These are phyloP conservation scores for Stichodactyla helianthus DNA, from an alignment of 64 coral and sea anemone genomes.

Conservation along the genomic window DNA sequence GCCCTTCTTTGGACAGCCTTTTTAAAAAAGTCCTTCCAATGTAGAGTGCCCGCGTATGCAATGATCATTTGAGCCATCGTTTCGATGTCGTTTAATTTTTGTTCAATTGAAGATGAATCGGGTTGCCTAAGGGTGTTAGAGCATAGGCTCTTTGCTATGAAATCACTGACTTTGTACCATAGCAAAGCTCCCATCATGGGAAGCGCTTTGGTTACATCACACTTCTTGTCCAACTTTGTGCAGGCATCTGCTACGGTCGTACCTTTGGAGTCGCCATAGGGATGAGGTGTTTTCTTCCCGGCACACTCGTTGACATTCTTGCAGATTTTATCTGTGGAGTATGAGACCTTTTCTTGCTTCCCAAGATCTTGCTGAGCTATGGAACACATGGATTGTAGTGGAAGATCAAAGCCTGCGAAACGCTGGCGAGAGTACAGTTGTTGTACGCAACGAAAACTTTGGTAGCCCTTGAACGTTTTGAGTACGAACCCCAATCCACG, in stretches of 20 bases:
- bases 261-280: conserved; percentile 18
- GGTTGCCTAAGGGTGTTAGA: background rate
- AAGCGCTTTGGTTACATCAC: conserved; percentile 35
- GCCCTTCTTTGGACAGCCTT: conserved; percentile 12
- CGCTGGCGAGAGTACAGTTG: background rate
- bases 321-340: conserved; percentile 19
- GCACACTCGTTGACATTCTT: conserved; percentile 24
- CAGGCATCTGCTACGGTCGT: conserved; percentile 22
- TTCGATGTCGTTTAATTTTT: background rate
- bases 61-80: conserved; percentile 11
- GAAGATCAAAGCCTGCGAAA: background rate
- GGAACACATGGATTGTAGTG: conserved; percentile 14
- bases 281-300: conserved; percentile 25
- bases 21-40: conserved; percentile 15
- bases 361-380: conserved; percentile 10
- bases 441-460: background rate
- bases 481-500: conserved; percentile 33
- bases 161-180: conserved; percentile 31
- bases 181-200: conserved; percentile 39
- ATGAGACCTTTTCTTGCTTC: background rate
- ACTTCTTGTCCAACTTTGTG: background rate
- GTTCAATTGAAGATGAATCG: background rate
- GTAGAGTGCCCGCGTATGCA: conserved; percentile 2
- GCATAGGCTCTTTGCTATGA: conserved; percentile 38
- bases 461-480: conserved; percentile 2